Base-by-base conservation (phyloP, 1,140 invertebrate species). In the Bombus terrestris region DNA sequence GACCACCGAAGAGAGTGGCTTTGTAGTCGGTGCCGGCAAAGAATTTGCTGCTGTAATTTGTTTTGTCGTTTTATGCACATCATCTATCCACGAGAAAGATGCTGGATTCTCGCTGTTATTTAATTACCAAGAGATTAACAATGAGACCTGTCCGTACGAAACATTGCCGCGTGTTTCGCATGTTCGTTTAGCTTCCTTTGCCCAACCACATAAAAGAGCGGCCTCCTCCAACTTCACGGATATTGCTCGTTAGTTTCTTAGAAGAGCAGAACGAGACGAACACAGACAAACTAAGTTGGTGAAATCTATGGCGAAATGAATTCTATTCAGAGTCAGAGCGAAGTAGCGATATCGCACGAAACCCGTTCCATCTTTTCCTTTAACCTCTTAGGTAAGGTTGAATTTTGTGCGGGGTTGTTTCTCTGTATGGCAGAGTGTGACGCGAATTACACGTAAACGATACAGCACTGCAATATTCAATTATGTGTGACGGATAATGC, bases 41-140 rank as follows among this genome's bases (percentile, higher is more conserved):
- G 41, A 84, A 90, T 74, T 89, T 79, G 83, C 62, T 78, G 25
- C 59, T 78, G 25, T 47, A 80, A 86, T 89, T 90, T 69, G 75
- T 88, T 77, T 68, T 69, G 64, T 35, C 18, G 12, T 57, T 82
- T 74, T 64, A 71, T 82, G 47, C 57, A 25, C n/a, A 39, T 82
- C 81, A 73, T 57, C 80, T 66, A 37, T 74, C 32, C 73, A 59
- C 37, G 43, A n/a, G 64, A 69, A 22, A 41, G 73, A 69, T 43
- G 41, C 43, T 25, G 9, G n/a, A 82, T 82, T 57, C 69, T 47
- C 22, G 18, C n/a, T 28, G 62, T 77, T 78, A 71, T 78, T 75
- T 39, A 28, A 75, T 83, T 66, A 83, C 35, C 10, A 28, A 72
- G 22, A 59, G 12, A 72, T 81, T 72, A 81, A 35, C 47, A n/a